Conservation (phyloP, 2,797 vertebrate genomes). For the Mycteria americana region DNA sequence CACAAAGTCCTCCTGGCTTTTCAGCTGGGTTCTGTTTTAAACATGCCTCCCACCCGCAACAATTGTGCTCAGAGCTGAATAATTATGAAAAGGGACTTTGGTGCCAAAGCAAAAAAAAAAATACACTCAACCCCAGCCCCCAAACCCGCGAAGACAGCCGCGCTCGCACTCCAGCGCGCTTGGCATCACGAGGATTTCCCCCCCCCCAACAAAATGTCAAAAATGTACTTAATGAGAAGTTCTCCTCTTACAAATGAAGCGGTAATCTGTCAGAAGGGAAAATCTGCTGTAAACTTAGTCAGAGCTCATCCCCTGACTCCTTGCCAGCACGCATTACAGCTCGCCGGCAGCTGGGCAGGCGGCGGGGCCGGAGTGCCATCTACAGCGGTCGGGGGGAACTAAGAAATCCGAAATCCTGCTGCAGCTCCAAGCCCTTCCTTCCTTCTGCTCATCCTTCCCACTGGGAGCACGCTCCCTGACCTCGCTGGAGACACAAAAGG, state of each 20-base stretch:
- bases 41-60: not conserved
- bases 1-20: not conserved
- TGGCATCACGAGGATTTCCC: not conserved
- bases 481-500: not conserved
- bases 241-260: conserved; percentile 40
- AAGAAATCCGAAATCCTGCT: not conserved
- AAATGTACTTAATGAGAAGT: conserved; percentile 50
- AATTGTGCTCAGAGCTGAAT: not conserved
- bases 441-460: not conserved
- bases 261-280: conserved; percentile 52
- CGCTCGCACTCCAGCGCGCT: not conserved
- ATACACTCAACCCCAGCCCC: not conserved
- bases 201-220: not conserved
- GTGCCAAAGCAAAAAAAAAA: not conserved
- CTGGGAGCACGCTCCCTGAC: not conserved
- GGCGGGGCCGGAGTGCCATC: conserved; percentile 25
- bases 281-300: conserved; percentile 27
- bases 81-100: not conserved
- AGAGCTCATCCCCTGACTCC: conserved; percentile 16
- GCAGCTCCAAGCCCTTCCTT: not conserved
- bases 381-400: not conserved
- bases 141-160: not conserved
- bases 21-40: not conserved
- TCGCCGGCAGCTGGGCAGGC: not conserved
- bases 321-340: not conserved